phyloP scores from a whole-genome alignment of 2,113 vertebrate genomes.

The Eupsittula cactorum region DNA sequence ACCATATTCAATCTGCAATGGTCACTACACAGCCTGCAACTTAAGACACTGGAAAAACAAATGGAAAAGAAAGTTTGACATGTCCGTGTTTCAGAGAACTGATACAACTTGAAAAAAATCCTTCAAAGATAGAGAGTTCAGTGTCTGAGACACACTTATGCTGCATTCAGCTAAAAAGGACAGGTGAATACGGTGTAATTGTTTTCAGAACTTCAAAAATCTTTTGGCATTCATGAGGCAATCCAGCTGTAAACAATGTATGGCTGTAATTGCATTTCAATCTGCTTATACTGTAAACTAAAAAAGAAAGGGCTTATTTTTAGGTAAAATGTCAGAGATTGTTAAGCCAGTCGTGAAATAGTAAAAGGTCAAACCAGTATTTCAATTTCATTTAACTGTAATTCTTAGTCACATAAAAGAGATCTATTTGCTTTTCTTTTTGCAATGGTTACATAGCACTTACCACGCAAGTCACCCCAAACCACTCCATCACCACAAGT shows the following conservation, averaged over 20 bases:
- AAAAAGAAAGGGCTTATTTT: neutral
- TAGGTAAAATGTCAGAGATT: neutral
- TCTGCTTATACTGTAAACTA: neutral
- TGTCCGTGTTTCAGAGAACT: neutral
- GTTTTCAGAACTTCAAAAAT: neutral
- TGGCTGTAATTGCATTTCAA: neutral
- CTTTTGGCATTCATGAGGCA: neutral
- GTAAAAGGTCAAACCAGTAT: neutral
- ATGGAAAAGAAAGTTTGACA: accelerated
- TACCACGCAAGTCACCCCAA: accelerated
- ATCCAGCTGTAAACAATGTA: neutral
- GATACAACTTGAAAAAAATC: neutral
- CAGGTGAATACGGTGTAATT: neutral
- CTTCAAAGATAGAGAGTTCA: neutral
- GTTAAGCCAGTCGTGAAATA: neutral
- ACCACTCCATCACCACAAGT: neutral
- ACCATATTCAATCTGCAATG: neutral
- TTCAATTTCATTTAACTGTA: neutral
- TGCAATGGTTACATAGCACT: neutral
- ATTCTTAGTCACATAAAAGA: neutral
- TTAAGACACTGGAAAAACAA: neutral
- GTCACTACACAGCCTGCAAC: neutral
- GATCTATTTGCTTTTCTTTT: neutral
- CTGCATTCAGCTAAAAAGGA: neutral
- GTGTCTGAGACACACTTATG: neutral